Conservation (phyloP, 2,797 vertebrate species). For the Hozukius guyotensis region DNA sequence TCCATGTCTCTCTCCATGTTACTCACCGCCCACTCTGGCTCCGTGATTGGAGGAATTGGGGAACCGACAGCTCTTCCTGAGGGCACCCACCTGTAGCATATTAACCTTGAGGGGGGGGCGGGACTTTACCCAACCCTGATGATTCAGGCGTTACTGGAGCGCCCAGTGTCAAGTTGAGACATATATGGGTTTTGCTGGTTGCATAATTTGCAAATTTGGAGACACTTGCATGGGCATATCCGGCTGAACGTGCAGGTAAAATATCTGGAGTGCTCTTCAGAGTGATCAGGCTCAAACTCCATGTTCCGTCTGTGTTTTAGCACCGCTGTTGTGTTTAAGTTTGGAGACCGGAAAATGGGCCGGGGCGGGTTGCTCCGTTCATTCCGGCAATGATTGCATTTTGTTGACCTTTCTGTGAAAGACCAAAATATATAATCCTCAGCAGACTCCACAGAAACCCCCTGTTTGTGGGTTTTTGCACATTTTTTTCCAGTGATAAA, state of each 20-base stretch:
- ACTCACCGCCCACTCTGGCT: constrained; percentile 51
- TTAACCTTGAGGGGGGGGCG: constrained; percentile 46
- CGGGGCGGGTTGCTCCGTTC: neutral
- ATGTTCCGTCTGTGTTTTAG: neutral
- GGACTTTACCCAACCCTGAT: constrained; percentile 51
- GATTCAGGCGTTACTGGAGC: constrained; percentile 56
- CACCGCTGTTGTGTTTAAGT: neutral
- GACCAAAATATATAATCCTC: constrained; percentile 37
- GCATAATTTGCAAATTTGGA: constrained; percentile 58
- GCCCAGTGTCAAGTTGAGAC: constrained; percentile 59
- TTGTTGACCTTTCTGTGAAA: constrained; percentile 35
- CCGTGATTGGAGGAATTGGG: constrained; percentile 54
- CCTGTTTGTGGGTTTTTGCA: constrained; percentile 21
- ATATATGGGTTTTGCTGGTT: constrained; percentile 51
- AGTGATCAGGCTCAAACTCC: constrained; percentile 3
- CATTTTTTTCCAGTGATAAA: constrained; percentile 32
- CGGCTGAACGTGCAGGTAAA: constrained; percentile 21
- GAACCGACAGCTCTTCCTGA: constrained; percentile 52
- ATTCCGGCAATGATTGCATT: constrained; percentile 22
- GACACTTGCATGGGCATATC: constrained; percentile 25
- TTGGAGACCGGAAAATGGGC: neutral
- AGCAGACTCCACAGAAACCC: constrained; percentile 17
- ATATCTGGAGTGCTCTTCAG: neutral
- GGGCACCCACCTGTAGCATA: constrained; percentile 71
- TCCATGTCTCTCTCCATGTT: constrained; percentile 28